These are phyloP conservation scores for Polyodon spathula DNA, from an alignment of 2,113 vertebrate genomes.

Conservation along the genomic window DNA sequence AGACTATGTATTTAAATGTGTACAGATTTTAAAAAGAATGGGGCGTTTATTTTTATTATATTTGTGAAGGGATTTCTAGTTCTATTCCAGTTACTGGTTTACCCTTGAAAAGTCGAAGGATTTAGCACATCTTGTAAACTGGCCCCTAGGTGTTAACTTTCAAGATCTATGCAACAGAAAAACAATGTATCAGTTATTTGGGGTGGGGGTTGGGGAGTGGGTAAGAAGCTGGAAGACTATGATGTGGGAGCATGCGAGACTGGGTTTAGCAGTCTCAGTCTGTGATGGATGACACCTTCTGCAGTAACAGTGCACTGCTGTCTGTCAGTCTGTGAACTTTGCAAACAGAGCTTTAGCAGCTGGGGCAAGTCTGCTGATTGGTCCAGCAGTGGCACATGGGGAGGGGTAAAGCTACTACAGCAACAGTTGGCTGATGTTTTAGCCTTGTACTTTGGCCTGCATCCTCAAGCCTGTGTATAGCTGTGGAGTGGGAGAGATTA, in stretches of 20 bases:
- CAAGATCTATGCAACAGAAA: neutral
- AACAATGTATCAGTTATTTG: constrained; percentile 26
- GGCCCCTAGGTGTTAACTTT: no score
- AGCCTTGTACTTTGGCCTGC: constrained; percentile 46
- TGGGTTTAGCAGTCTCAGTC: constrained; percentile 24
- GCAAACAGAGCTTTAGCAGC: constrained; percentile 9
- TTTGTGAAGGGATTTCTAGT: no score
- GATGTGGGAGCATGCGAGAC: no score
- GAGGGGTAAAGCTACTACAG: constrained; percentile 20
- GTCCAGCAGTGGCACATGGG: constrained; percentile 12
- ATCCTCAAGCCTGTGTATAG: constrained; percentile 32
- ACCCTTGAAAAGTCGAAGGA: no score
- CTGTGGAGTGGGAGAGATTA: constrained; percentile 25
- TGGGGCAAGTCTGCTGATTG: constrained; percentile 26
- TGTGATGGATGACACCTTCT: constrained; percentile 36
- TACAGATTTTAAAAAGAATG: no score
- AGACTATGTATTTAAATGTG: no score
- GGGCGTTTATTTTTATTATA: no score
- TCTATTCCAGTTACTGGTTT: no score
- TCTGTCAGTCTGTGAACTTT: constrained; percentile 35
- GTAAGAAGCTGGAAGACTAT: constrained; percentile 6
- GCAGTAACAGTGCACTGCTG: constrained; percentile 30
- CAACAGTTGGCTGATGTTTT: constrained; percentile 38
- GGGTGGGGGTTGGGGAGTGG: constrained; percentile 10
- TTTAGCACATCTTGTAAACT: no score